Base-by-base conservation (phyloP, 2,888 invertebrate species). In the Spilarctia lutea region DNA sequence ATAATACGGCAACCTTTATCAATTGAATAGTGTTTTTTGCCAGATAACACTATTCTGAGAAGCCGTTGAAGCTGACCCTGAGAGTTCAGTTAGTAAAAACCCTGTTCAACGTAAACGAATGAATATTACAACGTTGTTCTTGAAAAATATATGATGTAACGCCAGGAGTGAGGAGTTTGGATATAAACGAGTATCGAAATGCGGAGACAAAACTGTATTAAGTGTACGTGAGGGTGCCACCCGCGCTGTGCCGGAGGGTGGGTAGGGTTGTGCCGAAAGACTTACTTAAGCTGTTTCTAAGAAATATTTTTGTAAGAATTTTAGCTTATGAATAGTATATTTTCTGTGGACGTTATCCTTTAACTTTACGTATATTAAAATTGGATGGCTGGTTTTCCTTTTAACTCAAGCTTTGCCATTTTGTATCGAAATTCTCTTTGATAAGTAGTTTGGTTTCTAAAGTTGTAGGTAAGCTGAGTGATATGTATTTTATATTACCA, bases 141-240 rank as follows among this genome's bases (percentile, higher is more conserved):
- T 65, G 77, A 35, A 71, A 78, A 76, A 72, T 76, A 70, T 73
- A 65, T 76, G 75, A 79, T 65, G 20, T 65, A 42, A 66, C 27
- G 68, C 68, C 33, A 66, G 30, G 30, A 65, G n/a, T 27, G 71
- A 72, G 71, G 75, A 75, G 79, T 65, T 76, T 73, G 72, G 83
- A 87, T 83, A 89, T 90, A 92, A 93, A 93, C 89, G 93, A 91
- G 93, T 93, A 93, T 94, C 92, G 90, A 93, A 94, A 94, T 92
- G 93, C 88, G 86, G 85, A 90, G 91, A 94, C 94, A 94, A 94
- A 94, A 94, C 94, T 94, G 93, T 92, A 93, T 94, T 93, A 94
- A 89, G 88, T 85, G 87, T 87, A 88, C 89, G 91, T 88, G 91
- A 83, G 85, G 81, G 83, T 77, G 71, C 73, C 77, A 76, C 80